phyloP scores from a whole-genome alignment of 2,888 invertebrate species.

The Lymantria dispar region DNA sequence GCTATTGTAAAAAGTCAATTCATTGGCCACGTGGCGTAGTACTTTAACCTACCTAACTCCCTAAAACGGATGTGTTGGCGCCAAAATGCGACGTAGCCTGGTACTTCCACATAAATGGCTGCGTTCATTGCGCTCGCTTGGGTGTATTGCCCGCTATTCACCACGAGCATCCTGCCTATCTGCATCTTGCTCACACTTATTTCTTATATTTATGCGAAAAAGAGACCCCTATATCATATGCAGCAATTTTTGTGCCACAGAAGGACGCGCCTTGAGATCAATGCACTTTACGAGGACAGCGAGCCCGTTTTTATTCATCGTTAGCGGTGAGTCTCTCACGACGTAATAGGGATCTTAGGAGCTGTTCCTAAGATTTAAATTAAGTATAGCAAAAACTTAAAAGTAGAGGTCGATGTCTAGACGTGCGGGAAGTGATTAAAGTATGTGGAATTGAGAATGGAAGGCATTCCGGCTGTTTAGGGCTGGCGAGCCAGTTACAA shows the following conservation, averaged over 20 bases:
- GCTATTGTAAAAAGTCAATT: no score
- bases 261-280: slow-evolving; percentile 79
- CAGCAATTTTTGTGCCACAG: slow-evolving; percentile 77
- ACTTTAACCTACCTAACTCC: slow-evolving; percentile 14
- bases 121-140: slow-evolving; percentile 78
- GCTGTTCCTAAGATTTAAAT: slow-evolving; percentile 55
- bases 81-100: slow-evolving; percentile 71
- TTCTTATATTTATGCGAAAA: slow-evolving; percentile 47
- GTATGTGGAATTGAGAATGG: slow-evolving; percentile 53
- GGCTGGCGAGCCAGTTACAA: slow-evolving; percentile 27
- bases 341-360: slow-evolving; percentile 61
- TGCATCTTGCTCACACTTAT: slow-evolving; percentile 63
- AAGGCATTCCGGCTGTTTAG: slow-evolving; percentile 55
- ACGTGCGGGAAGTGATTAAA: slow-evolving; percentile 71
- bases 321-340: slow-evolving; percentile 46
- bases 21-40: slow-evolving; percentile 3
- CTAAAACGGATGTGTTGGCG: slow-evolving; percentile 58
- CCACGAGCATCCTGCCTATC: slow-evolving; percentile 78
- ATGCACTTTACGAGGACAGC: slow-evolving; percentile 81
- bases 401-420: slow-evolving; percentile 62
- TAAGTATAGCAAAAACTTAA: slow-evolving; percentile 29
- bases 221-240: slow-evolving; percentile 70
- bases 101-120: slow-evolving; percentile 69
- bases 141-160: slow-evolving; percentile 78
- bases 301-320: slow-evolving; percentile 73